Percentiles rank a stretch among this genome's conserved stretches.
Evolutionary conservation across 2,113 vertebrate genomes (phyloP).

Genomic region (Pelodiscus sinensis): DNA sequence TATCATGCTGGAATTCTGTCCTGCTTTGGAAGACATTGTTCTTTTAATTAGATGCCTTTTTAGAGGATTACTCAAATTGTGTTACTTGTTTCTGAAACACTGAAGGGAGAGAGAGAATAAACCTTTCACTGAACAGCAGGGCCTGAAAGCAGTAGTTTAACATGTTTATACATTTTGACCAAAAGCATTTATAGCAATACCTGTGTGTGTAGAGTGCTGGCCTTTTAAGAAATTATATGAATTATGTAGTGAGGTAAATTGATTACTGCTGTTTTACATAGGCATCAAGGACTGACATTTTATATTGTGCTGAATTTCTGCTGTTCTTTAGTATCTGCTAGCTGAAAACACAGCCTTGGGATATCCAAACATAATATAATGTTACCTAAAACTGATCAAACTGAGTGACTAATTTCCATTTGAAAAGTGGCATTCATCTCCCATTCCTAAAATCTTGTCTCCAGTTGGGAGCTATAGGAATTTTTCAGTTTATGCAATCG

Average conservation of each 20-base stretch:
- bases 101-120: slow-evolving; percentile 25
- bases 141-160: background rate
- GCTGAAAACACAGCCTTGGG: slow-evolving; percentile 14
- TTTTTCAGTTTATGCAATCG: background rate
- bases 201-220: background rate
- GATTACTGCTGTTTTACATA: background rate
- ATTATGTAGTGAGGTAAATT: slow-evolving; percentile 2
- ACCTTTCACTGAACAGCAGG: slow-evolving; percentile 5
- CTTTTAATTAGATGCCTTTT: slow-evolving; percentile 16
- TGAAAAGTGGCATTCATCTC: background rate
- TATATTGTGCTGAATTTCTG: slow-evolving; percentile 3
- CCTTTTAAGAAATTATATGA: slow-evolving; percentile 4
- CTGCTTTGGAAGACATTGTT: slow-evolving; percentile 1
- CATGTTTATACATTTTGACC: background rate
- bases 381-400: slow-evolving; percentile 30
- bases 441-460: background rate
- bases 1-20: slow-evolving; percentile 22
- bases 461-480: background rate
- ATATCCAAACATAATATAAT: background rate
- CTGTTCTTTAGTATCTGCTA: background rate
- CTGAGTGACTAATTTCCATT: background rate
- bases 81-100: slow-evolving; percentile 11
- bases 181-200: background rate
- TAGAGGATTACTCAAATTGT: slow-evolving; percentile 10
- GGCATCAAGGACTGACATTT: background rate